Conservation (phyloP, 2,113 vertebrate genomes). For the Fulmarus glacialis region DNA sequence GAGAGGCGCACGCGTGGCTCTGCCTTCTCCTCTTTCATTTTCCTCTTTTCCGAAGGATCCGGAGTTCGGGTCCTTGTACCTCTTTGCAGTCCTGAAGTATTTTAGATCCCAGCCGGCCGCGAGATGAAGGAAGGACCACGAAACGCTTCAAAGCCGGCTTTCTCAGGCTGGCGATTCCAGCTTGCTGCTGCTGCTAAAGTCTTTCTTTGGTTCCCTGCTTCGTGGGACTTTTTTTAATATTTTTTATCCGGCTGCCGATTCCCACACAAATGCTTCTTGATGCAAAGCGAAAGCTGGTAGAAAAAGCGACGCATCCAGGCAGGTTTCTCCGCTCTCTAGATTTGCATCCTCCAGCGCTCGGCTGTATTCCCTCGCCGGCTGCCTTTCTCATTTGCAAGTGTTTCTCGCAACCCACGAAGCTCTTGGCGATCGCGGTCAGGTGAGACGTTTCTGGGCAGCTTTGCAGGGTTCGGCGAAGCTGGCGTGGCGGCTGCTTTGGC, state of each 20-base stretch:
- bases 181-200: not conserved
- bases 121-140: not conserved
- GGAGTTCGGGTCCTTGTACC: not conserved
- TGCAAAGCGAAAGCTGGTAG: not conserved
- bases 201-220: not conserved
- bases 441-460: not conserved
- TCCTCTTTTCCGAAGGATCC: not conserved
- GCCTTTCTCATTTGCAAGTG: not conserved
- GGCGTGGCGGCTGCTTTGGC: accelerated
- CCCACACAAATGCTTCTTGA: not conserved
- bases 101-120: not conserved
- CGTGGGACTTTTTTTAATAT: too few species aligned
- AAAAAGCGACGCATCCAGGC: accelerated
- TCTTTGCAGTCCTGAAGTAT: not conserved
- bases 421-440: accelerated
- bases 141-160: not conserved
- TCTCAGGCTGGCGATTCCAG: not conserved
- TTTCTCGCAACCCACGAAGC: not conserved
- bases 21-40: not conserved
- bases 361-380: accelerated
- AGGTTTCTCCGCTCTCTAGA: not conserved
- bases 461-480: not conserved
- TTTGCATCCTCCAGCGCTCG: not conserved
- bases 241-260: not conserved
- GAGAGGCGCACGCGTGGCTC: not conserved